Base-by-base conservation (phyloP, 1,140 invertebrate genomes). In the Carcinoscorpius rotundicauda region DNA sequence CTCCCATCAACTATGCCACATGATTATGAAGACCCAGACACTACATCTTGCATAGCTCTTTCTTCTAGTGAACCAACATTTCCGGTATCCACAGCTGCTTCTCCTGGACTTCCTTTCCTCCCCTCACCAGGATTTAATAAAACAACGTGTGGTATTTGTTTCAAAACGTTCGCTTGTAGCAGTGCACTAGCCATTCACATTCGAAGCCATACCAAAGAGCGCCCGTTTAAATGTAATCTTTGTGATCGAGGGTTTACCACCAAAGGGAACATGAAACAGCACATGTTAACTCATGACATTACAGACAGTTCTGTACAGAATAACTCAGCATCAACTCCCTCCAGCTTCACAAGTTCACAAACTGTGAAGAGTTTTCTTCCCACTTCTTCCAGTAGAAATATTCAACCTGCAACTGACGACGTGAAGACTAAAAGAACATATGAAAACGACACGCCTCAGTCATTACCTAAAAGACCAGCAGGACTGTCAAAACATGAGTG, bases 111-210 rank as follows among this genome's bases (percentile, higher is more conserved):
- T 89, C 82, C 90, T 87, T 81, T 88, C 87, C 91, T 85, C 97
- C 97, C 84, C 94, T 71, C 83, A 90, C 72, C 86, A 86, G 75
- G 85, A 86, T 71, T 86, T 83, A 78, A 86, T 49, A 93, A 93
- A 80, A 98, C 95, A 69, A 98, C 95, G 69, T 98, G 95, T 83
- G 91, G 93, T 82, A 87, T 97, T 78, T 98, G 94, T 84, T 71
- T 65, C 49, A 72, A 72, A 53, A 72, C 93, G 71, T 98, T 98
- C 82, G 93, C 94, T 72, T 98, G 94, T 82, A 87, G 96, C 79
- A 97, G 93, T 69, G 94, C 95, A 63, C 82, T 98, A 71, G 94
- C 97, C 81, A 97, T 97, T 76, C 78, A 80, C 66, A 74, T 77
- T 71, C 70, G 75, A 50, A 70, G 75, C 8, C 78, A 80, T 65